Evolutionary conservation across 2,113 vertebrate genomes (phyloP), one percentile per base, ranked within the genome.

Genomic region (Hoplias malabaricus): DNA sequence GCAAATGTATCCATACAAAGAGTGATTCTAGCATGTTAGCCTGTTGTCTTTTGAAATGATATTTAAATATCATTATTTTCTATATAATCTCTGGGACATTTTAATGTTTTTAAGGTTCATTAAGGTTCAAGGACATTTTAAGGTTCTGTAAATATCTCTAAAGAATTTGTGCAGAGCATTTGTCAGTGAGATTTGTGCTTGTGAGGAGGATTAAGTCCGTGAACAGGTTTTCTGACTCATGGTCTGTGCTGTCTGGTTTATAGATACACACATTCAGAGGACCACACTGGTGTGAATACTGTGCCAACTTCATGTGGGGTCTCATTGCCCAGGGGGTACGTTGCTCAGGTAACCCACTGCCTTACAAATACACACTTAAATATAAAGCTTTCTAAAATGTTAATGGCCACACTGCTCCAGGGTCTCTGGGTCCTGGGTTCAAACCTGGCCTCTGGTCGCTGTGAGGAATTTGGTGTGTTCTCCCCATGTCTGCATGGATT

Each of bases 261-360:
- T 87, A 99, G 97, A 96, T 98, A 69, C 96, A 98, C 69, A 99
- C 96, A 0, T 99, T 98, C 84, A 91, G 96, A 88, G 97, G 97
- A 80, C 98, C 98, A 0, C 97, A 99, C 82, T 99, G 97, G 97
- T 99, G 98, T 85, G 96, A 99, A 86, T 98, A 97, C 89, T 99
- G 98, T 79, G 98, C 98, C 90, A 99, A 98, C 90, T 99, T 99
- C 90, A 99, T 99, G 98, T 99, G 98, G 98, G 96, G 97, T 53
- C 96, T 99, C 84, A 99, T 99, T 43, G 96, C 96, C 87, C 98
- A 99, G 88, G 98, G 98, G 54, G 97, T 99, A 84, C 94, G 94
- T 66, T 99, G 97, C 88, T 96, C 97, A 96, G 98, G 97, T 99
- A 96, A 89, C 19, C 27, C 40, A 2, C 19, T 36, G 36, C 34